Conservation (phyloP, 2,113 vertebrate genomes). For the Silurus meridionalis region DNA sequence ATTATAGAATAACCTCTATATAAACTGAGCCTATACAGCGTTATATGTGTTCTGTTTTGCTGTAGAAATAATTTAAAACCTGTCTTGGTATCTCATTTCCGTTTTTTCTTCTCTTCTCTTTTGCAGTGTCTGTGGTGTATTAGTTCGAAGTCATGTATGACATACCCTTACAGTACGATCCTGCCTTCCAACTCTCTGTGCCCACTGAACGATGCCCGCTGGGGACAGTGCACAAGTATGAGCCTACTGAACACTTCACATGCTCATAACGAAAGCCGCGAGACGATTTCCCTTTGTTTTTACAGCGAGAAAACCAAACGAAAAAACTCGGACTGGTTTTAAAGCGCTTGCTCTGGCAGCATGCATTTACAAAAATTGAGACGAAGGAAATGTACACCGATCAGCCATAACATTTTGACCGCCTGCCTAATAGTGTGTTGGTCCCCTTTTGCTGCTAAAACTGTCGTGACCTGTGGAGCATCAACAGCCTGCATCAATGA, state of each 20-base stretch:
- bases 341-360: not conserved
- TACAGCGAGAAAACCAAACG: not conserved
- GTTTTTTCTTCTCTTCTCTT: constrained; percentile 2
- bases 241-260: constrained; percentile 55
- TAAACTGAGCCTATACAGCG: not conserved
- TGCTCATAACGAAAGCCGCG: not conserved
- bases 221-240: constrained; percentile 92
- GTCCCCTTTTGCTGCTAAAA: no score
- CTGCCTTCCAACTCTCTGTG: constrained; percentile 80
- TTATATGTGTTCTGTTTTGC: not conserved
- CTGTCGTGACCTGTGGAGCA: no score
- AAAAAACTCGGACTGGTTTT: not conserved
- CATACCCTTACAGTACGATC: constrained; percentile 82
- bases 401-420: no score
- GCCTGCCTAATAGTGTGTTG: no score
- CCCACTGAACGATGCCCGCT: constrained; percentile 81
- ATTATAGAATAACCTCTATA: not conserved
- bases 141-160: constrained; percentile 71
- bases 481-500: no score
- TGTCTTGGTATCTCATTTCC: not conserved
- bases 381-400: not conserved
- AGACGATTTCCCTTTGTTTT: not conserved
- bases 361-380: not conserved
- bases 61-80: not conserved
- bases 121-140: constrained; percentile 92